phyloP scores from a whole-genome alignment of 37 sponge, comb jelly and placozoan species.

The Aphrocallistes beatrix region DNA sequence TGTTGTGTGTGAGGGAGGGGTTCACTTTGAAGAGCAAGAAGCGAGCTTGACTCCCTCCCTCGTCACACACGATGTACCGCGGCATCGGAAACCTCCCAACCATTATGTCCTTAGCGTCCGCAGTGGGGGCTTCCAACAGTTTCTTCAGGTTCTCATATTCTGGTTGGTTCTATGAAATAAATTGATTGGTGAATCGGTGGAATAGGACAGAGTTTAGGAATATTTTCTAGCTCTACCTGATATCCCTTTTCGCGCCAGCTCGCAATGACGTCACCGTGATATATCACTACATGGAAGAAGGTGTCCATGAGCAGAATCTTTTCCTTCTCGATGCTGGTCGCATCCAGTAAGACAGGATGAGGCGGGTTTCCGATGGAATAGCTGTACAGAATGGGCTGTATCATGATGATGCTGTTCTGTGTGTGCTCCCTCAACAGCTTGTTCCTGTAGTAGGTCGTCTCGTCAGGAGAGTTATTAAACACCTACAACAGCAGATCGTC shows the following conservation, averaged over 20 bases:
- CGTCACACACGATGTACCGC: conserved; percentile 76
- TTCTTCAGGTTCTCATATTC: conserved; percentile 88
- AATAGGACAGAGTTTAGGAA: no score
- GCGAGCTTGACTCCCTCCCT: conserved; percentile 88
- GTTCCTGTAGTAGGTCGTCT: conserved; percentile 88
- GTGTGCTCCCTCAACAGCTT: conserved; percentile 89
- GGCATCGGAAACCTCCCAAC: conserved; percentile 94
- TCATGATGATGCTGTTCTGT: conserved; percentile 80
- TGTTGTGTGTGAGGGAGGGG: conserved; percentile 95
- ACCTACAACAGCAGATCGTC: conserved; percentile 28
- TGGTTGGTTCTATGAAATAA: conserved; percentile 52
- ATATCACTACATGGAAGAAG: conserved; percentile 97
- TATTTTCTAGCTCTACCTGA: neutral
- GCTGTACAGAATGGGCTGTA: conserved; percentile 90
- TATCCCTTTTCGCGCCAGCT: neutral
- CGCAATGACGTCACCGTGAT: conserved; percentile 74
- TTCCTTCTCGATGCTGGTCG: conserved; percentile 79
- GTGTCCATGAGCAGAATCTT: conserved; percentile 90
- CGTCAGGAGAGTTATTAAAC: conserved; percentile 99
- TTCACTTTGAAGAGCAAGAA: conserved; percentile 81
- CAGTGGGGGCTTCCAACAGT: conserved; percentile 85
- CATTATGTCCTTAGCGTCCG: conserved; percentile 96
- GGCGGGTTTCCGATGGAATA: conserved; percentile 95
- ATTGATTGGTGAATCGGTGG: neutral
- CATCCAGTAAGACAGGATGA: conserved; percentile 93